A percentile compares a stretch with the other conserved stretches of the same genome.
phyloP scores from a whole-genome alignment of 2,888 invertebrate species.

The Tachina lurida region DNA sequence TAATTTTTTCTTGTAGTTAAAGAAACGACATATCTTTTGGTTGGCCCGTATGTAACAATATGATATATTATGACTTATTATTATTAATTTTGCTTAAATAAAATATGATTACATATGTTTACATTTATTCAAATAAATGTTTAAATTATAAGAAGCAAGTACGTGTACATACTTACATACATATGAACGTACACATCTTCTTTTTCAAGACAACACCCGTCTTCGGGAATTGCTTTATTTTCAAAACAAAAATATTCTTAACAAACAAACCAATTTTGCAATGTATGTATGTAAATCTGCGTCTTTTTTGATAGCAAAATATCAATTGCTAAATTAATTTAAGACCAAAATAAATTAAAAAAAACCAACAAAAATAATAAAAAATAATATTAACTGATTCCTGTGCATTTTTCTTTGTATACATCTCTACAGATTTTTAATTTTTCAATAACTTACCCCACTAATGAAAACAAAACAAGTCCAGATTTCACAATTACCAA shows the following conservation, averaged over 20 bases:
- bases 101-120: not conserved
- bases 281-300: not conserved
- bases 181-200: no score
- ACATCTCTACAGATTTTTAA: constrained; percentile 15
- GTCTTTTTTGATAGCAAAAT: not conserved
- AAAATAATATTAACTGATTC: constrained; percentile 53
- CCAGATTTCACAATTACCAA: constrained; percentile 44
- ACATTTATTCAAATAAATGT: no score
- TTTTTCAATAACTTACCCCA: constrained; percentile 54
- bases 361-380: constrained; percentile 23
- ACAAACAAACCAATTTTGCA: not conserved
- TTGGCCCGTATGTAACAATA: no score
- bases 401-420: constrained; percentile 17
- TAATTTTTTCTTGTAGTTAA: no score
- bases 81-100: not conserved
- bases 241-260: constrained; percentile 22
- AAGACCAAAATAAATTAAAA: constrained; percentile 31
- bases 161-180: not conserved
- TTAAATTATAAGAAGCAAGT: not conserved
- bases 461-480: constrained; percentile 46
- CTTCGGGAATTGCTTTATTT: not conserved
- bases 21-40: no score
- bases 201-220: constrained; percentile 23
- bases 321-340: constrained; percentile 27
- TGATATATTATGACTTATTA: no score